Evolutionary conservation across 2,797 vertebrate species (phyloP).

Genomic region (Myotis findleyi): DNA sequence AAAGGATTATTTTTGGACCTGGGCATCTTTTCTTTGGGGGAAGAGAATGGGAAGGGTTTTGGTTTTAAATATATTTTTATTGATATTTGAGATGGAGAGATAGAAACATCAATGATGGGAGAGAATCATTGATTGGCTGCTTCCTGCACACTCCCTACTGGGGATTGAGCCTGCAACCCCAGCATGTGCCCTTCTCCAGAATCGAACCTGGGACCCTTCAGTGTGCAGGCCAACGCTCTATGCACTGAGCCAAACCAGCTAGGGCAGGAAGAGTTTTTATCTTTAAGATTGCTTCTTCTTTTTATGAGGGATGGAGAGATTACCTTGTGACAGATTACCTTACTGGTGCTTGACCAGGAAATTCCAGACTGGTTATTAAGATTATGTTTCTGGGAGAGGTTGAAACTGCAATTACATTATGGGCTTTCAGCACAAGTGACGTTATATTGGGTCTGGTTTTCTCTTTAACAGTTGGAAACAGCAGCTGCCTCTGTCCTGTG

Average conservation of each 20-base stretch:
- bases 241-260: too few species aligned
- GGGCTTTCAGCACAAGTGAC: neutral
- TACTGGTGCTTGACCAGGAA: neutral
- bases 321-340: too few species aligned
- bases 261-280: neutral
- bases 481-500: neutral
- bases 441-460: neutral
- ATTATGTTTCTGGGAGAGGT: neutral
- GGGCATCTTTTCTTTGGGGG: neutral
- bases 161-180: too few species aligned
- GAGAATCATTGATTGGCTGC: too few species aligned
- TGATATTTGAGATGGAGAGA: too few species aligned
- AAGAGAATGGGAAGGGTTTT: neutral
- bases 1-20: neutral
- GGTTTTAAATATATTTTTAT: neutral
- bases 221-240: too few species aligned
- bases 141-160: too few species aligned
- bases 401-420: neutral
- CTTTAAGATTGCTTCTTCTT: neutral
- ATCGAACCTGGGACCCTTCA: too few species aligned
- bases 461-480: neutral
- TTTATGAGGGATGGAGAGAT: neutral
- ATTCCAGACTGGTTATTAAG: neutral
- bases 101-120: too few species aligned
- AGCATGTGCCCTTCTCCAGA: too few species aligned